Evolutionary conservation across 1,140 invertebrate genomes (phyloP), one percentile per base, ranked within the genome.

Genomic region (Battus philenor): DNA sequence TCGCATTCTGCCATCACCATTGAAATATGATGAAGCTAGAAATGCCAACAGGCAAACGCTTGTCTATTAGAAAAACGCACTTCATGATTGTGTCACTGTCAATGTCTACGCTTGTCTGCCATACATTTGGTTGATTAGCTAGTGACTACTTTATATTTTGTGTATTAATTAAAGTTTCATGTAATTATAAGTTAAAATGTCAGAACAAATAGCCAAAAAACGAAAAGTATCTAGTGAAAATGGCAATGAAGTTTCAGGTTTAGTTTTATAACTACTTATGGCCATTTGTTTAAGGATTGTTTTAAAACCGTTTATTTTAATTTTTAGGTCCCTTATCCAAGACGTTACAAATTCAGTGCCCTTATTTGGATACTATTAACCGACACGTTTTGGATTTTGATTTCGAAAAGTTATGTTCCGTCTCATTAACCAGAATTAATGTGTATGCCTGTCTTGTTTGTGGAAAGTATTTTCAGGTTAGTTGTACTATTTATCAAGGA

Each of bases 381-480:
- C 90, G 97, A 34, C 96, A 97, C 74, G 92, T 99, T 55, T 86
- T 99, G 34, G 98, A 99, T 87, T 99, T 99, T 90, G 98, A 99
- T 88, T 99, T 99, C 90, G 98, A 99, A 81, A 99, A 99, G 82
- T 86, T 99, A 2, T 99, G 98, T 79, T 99, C 97, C 0, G 93
- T 99, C 11, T 99, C 98, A 1, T 81, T 99, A 27, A 99, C 97
- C 0, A 93, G 98, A 71, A 98, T 99, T 41, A 99, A 99, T 89
- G 98, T 99, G 12, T 99, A 99, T 86, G 98, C 98, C n/a, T 99
- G 98, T 80, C 88, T 99, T 18, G 97, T 99, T 1, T 99, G 98
- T 86, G 98, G 98, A 11, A 99, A 99, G 88, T 99, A 99, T 81
- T 99, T 99, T 74, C 98, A 87, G 79, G 86, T 86, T 59, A 50